Evolutionary conservation across 2,113 vertebrate species (phyloP), one percentile per base, ranked within the genome.

Genomic region (Coptodon rendalli): DNA sequence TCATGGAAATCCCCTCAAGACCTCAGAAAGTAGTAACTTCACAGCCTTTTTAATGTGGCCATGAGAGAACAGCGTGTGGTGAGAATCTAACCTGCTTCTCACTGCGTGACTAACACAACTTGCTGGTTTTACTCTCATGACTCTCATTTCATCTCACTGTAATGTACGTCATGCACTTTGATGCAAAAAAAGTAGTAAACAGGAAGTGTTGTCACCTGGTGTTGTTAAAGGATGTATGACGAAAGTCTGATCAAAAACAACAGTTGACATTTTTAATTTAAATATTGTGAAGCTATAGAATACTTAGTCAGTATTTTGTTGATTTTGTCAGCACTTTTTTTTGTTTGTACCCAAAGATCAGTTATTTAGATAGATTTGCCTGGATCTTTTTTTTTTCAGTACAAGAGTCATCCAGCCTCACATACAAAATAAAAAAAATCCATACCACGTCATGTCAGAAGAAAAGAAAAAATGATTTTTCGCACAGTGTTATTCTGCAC

Each of bases 1-100:
- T 45, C 8, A 63, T 88, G 89, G 90, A 94, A 94, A 85, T 89
- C 52, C 91, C 92, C 89, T 59, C 19, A 81, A 29, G 24, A 81
- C n/a, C 61, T 80, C 57, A 38, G 3, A 81, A 40, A 78, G 9
- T 63, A 22, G 86, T 79, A 85, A 81, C 82, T 22, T 79, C 63
- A 91, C 84, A 88, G 48, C 16, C 31, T 87, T 88, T 80, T 81
- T 81, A 17, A 48, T 91, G 17, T 84, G 14, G 29, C 63, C 38
- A 61, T 34, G 81, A 10, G 17, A 29, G 61, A 78, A 86, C 34
- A 54, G 3, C 59, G 22, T 27, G 14, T 22, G 61, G 29, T 52
- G 45, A 89, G 12, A 73, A 61, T 80, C 56, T 16, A n/a, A 56
- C 40, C 40, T 48, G 17, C 7, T 5, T 29, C 6, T 7, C 71